Evolutionary conservation across 2,888 invertebrate genomes (phyloP).

Genomic region (Dryocosmus kuriphilus): DNA sequence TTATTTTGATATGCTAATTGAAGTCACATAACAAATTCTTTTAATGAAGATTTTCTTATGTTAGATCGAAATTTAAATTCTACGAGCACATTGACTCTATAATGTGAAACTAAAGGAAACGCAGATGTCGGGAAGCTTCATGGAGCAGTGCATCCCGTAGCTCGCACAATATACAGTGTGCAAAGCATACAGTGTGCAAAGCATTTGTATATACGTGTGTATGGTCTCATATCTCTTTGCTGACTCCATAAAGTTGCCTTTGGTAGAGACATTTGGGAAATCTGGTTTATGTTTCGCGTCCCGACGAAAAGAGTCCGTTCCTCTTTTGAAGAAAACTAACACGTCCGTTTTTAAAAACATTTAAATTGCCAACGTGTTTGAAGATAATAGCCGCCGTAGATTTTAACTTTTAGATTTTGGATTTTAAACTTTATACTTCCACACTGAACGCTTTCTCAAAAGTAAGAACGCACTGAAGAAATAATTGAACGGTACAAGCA

Average conservation of each 20-base stretch:
- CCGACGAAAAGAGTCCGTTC: conserved; percentile 41
- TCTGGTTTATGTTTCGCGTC: conserved; percentile 55
- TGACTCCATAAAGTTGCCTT: conserved; percentile 32
- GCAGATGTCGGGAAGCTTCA: conserved; percentile 28
- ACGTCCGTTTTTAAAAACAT: not conserved
- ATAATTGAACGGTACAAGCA: too few species aligned
- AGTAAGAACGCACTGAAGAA: too few species aligned
- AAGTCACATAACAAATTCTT: not conserved
- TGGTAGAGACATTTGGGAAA: conserved; percentile 51
- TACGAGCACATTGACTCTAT: not conserved
- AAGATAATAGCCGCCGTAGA: not conserved
- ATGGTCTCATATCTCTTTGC: conserved; percentile 19
- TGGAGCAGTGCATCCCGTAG: conserved; percentile 14
- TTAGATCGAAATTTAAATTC: not conserved
- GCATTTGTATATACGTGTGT: not conserved
- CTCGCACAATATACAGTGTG: not conserved
- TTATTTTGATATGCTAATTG: not conserved
- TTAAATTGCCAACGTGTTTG: not conserved
- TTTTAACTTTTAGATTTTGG: not conserved
- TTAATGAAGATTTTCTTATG: not conserved
- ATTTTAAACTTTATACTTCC: too few species aligned
- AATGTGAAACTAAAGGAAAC: conserved; percentile 26
- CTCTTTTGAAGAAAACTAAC: conserved; percentile 18
- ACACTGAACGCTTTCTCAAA: too few species aligned
- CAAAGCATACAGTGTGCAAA: not conserved